Evolutionary conservation across 2,888 invertebrate genomes (phyloP).

Genomic region (Brachynemurus nebulosus): DNA sequence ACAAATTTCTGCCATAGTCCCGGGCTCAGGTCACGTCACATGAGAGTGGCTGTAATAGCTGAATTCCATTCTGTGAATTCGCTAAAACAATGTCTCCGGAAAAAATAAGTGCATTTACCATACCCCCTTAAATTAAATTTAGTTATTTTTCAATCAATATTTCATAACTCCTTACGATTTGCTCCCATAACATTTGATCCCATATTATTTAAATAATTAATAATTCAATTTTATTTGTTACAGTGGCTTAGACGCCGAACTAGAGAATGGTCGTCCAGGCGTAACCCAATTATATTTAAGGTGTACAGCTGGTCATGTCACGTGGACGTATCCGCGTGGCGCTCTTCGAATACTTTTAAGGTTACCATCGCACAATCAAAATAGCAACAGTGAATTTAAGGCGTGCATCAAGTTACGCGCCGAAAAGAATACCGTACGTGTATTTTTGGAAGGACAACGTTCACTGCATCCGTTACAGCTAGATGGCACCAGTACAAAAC

Average conservation of each 20-base stretch:
- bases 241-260: slow-evolving; percentile 42
- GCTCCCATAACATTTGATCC: no score
- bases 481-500: slow-evolving; percentile 36
- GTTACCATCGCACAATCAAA: slow-evolving; percentile 29
- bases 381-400: slow-evolving; percentile 48
- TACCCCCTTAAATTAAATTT: no score
- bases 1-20: no score
- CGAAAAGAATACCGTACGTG: slow-evolving; percentile 37
- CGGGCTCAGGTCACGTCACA: no score
- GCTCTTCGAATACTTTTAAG: slow-evolving; percentile 54
- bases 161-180: no score
- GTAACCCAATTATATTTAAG: slow-evolving; percentile 65
- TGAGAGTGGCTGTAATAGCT: no score
- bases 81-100: no score
- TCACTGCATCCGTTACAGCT: slow-evolving; percentile 44
- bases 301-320: slow-evolving; percentile 54
- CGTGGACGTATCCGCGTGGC: slow-evolving; percentile 65
- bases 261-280: slow-evolving; percentile 35
- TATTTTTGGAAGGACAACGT: slow-evolving; percentile 50
- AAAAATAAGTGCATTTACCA: no score
- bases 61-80: no score
- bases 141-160: no score
- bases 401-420: slow-evolving; percentile 50
- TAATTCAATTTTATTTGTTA: slow-evolving; percentile 29
- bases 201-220: no score